phyloP scores from a whole-genome alignment of 2,797 vertebrate genomes.

The Esox lucius region DNA sequence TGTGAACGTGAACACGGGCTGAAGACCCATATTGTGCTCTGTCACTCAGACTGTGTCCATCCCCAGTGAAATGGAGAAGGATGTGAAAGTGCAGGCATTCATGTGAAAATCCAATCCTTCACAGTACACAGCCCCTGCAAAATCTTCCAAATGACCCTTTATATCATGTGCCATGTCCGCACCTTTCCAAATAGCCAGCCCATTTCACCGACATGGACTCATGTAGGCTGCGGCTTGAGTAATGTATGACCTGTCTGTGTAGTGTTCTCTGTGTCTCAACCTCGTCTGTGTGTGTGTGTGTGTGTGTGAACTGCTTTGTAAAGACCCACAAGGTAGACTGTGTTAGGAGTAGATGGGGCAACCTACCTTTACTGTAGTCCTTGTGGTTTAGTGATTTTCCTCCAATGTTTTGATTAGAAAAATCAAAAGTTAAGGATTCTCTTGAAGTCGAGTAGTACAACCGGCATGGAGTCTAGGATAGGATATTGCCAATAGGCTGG shows the following conservation, averaged over 20 bases:
- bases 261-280: conserved; percentile 73
- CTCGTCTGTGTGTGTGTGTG: conserved; percentile 50
- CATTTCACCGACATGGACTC: conserved; percentile 75
- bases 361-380: neutral
- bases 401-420: neutral
- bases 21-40: conserved; percentile 25
- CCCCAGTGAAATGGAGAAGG: conserved; percentile 51
- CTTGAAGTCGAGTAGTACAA: neutral
- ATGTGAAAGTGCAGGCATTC: conserved; percentile 80
- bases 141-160: conserved; percentile 84
- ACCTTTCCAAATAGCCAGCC: conserved; percentile 73
- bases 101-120: conserved; percentile 85
- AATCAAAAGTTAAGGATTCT: neutral
- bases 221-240: conserved; percentile 74
- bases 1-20: conserved; percentile 14
- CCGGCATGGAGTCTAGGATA: neutral
- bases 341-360: neutral
- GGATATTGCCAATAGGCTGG: neutral
- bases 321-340: neutral
- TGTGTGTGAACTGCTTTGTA: conserved; percentile 25
- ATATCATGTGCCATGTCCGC: conserved; percentile 77
- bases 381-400: neutral
- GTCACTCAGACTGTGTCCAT: conserved; percentile 58
- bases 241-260: conserved; percentile 71
- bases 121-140: conserved; percentile 78